A percentile compares a stretch with the other conserved stretches of the same genome.
Evolutionary conservation across 1,140 invertebrate genomes (phyloP).

Genomic region (Calosoma granatense): DNA sequence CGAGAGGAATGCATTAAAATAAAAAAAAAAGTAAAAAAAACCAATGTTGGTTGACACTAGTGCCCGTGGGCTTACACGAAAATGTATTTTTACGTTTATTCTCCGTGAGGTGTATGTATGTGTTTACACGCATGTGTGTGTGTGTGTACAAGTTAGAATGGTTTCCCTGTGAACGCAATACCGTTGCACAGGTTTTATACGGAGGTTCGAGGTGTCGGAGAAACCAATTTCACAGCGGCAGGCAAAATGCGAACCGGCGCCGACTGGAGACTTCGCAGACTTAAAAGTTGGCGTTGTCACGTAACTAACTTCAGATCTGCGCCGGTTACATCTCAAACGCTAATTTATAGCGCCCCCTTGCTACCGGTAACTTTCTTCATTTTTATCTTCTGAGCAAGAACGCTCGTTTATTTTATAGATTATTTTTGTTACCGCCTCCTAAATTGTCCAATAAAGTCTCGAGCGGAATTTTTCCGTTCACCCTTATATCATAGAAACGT

Average conservation of each 20-base stretch:
- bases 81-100: no score
- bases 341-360: neutral
- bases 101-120: neutral
- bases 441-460: constrained; percentile 6
- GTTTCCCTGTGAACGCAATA: neutral
- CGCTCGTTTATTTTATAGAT: constrained; percentile 9
- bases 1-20: no score
- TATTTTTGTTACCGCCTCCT: constrained; percentile 8
- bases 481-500: neutral
- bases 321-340: constrained; percentile 5
- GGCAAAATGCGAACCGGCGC: neutral
- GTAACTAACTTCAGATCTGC: constrained; percentile 4
- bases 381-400: constrained; percentile 3
- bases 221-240: neutral
- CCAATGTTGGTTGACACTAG: no score
- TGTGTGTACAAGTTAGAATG: neutral
- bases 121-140: neutral
- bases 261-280: neutral
- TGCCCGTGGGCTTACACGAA: no score
- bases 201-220: neutral
- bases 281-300: constrained; percentile 7
- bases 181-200: neutral
- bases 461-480: neutral
- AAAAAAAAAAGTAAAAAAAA: no score
- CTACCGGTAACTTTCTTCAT: constrained; percentile 3